A percentile compares a stretch with the other conserved stretches of the same genome.
phyloP scores from a whole-genome alignment of 2,113 vertebrate genomes.

The Heterotilapia buettikoferi region DNA sequence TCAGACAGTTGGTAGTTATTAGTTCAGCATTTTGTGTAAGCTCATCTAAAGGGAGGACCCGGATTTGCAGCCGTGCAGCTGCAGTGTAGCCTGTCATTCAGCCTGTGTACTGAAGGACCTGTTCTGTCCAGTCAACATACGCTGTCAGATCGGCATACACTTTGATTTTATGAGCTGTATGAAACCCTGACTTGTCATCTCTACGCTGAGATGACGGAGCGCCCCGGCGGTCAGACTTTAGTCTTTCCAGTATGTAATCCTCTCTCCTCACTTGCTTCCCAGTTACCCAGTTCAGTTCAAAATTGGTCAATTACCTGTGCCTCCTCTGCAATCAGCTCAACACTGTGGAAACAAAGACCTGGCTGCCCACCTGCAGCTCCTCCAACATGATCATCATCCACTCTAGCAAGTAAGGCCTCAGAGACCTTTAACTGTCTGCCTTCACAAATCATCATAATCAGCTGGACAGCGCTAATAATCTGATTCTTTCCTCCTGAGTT shows the following conservation, averaged over 20 bases:
- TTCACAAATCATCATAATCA: background rate
- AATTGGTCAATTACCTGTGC: background rate
- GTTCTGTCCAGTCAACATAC: background rate
- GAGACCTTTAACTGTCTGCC: background rate
- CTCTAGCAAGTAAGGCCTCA: background rate
- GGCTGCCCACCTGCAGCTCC: background rate
- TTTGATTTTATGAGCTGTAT: background rate
- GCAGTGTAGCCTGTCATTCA: background rate
- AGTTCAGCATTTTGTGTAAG: background rate
- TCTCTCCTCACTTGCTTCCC: background rate
- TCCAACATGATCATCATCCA: background rate
- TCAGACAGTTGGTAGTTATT: background rate
- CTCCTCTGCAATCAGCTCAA: background rate
- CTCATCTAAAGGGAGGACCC: background rate
- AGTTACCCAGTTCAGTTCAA: background rate
- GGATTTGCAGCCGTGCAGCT: background rate
- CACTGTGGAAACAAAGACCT: background rate
- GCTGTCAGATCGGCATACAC: background rate
- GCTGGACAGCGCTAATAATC: background rate
- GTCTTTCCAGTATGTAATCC: background rate
- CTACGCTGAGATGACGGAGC: background rate
- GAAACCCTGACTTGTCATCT: background rate
- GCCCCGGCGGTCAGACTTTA: background rate
- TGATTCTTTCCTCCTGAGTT: background rate
- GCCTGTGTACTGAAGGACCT: background rate